phyloP scores from a whole-genome alignment of 1,140 invertebrate genomes.

The Drosophila grimshawi region DNA sequence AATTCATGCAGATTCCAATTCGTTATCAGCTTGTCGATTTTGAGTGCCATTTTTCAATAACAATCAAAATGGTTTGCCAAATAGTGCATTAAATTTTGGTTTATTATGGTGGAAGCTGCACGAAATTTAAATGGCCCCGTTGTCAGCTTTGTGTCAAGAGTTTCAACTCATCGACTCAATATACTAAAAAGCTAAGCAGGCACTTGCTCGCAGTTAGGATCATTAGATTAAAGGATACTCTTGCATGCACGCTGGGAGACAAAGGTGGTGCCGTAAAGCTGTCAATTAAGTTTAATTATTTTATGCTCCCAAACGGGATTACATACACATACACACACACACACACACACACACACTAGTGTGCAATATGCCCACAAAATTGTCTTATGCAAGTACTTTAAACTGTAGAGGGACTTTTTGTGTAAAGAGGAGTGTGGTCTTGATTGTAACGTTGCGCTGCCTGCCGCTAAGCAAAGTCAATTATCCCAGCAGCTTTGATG shows the following conservation, averaged over 20 bases:
- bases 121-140: slow-evolving; percentile 14
- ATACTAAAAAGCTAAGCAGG: slow-evolving; percentile 69
- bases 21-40: not conserved
- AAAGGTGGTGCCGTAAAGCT: slow-evolving; percentile 78
- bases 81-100: not conserved
- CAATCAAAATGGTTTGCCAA: not conserved
- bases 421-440: slow-evolving; percentile 11
- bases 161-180: slow-evolving; percentile 22
- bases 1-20: not conserved
- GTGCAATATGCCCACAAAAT: slow-evolving; percentile 50
- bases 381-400: slow-evolving; percentile 65
- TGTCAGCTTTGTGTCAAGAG: not conserved
- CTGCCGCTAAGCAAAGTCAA: slow-evolving; percentile 77
- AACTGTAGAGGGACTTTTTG: slow-evolving; percentile 14
- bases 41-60: not conserved
- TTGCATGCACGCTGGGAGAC: slow-evolving; percentile 39
- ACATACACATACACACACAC: slow-evolving; percentile 44
- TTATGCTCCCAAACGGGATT: slow-evolving; percentile 60
- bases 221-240: slow-evolving; percentile 62
- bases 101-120: not conserved
- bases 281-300: slow-evolving; percentile 82
- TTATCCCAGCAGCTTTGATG: slow-evolving; percentile 81
- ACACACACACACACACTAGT: slow-evolving; percentile 41
- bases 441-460: slow-evolving; percentile 17
- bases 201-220: slow-evolving; percentile 72